Base-by-base conservation (phyloP, 64 coral and sea anemone species). In the Platygyra sinensis region DNA sequence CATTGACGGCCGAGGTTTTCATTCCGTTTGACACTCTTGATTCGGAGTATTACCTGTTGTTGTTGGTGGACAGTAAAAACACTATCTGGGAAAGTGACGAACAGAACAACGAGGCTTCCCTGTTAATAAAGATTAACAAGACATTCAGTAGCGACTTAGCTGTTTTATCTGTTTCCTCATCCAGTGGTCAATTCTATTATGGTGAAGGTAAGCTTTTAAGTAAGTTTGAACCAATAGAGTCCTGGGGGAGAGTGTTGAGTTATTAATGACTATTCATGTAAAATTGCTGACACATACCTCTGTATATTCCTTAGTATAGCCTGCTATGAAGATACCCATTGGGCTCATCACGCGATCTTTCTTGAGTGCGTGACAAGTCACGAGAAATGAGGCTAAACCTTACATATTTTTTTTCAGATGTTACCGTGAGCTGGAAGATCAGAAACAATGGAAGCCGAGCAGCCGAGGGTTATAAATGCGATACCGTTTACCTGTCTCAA, bases 381-480 rank as follows among this genome's bases (percentile, higher is more conserved):
- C 3, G 5, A 7, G 5, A 46, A 46, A 46, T 8, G 42, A 46
- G 42, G 42, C 42, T 46, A 46, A 46, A 84, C 29, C n/a, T 18
- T 54, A 20, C 18, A 39, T 10, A 60, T 32, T 50, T 86, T 57
- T 32, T 91, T 33, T 82, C 46, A 96, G 94, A 73, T 63, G 15
- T 96, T 9, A 39, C 80, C 16, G 71, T 92, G 18, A 38, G 67
- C 59, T 96, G 94, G 94, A 92, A 19, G 16, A 78, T 96, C 62
- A 67, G 94, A 30, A 96, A 96, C 80, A 96, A 96, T 62, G 94
- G 94, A 50, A 92, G 80, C 52, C 62, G 73, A 73, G 24, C 16
- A 20, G 78, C 90, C 10, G 76, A 89, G 31, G 94, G 94, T 57
- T 96, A 92, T 75, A 92, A 96, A 86, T 96, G 94, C 73, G 94